Evolutionary conservation across 2,113 vertebrate species (phyloP).

Genomic region (Acinonyx jubatus): DNA sequence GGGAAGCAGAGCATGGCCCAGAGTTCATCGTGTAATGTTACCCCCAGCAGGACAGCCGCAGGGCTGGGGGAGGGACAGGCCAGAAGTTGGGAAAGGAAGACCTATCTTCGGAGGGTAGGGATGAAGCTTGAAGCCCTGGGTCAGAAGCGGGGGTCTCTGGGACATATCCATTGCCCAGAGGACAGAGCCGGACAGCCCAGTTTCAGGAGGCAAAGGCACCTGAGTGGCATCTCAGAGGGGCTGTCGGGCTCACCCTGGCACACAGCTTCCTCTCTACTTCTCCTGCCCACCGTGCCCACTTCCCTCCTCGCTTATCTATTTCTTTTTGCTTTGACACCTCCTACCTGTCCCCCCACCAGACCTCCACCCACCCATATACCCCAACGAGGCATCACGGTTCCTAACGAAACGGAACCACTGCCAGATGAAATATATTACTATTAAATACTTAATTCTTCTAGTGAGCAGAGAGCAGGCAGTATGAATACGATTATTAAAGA

Average conservation of each 20-base stretch:
- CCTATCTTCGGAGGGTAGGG: background rate
- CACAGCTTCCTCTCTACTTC: background rate
- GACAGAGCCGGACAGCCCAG: background rate
- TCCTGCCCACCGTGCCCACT: background rate
- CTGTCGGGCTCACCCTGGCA: background rate
- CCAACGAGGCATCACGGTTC: conserved; percentile 85
- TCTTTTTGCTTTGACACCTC: conserved; percentile 28
- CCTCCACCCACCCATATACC: conserved; percentile 76
- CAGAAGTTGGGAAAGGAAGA: background rate
- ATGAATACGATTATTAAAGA: conserved; percentile 95
- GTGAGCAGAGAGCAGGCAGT: conserved; percentile 91
- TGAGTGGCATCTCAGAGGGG: background rate
- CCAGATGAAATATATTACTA: conserved; percentile 94
- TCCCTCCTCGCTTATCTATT: conserved; percentile 7
- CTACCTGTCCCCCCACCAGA: conserved; percentile 22
- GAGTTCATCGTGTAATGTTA: background rate
- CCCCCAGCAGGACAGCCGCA: background rate
- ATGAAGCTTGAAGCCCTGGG: background rate
- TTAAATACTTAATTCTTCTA: conserved; percentile 94
- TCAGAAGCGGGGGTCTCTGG: background rate
- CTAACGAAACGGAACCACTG: conserved; percentile 90
- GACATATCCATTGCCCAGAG: background rate
- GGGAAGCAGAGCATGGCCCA: background rate
- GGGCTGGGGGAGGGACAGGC: background rate
- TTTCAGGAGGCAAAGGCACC: rapidly evolving